A percentile compares a stretch with the other conserved stretches of the same genome.
Conservation (phyloP, 2,113 vertebrate species). For the Microcebus ravelobensis region DNA sequence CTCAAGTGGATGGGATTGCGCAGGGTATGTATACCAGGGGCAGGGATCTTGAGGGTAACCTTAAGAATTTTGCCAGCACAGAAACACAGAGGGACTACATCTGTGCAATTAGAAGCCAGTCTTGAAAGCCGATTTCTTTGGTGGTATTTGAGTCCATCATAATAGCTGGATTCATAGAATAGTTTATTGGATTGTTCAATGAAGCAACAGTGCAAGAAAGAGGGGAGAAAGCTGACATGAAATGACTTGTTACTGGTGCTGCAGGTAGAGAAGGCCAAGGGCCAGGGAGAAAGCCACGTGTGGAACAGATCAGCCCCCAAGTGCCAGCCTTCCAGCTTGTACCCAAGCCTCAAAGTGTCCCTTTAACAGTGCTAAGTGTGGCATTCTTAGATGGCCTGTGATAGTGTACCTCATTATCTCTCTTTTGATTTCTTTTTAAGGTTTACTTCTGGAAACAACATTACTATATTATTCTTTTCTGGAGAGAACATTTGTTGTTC, state of each 20-base stretch:
- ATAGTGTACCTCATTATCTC: not conserved
- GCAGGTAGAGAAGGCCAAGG: not conserved
- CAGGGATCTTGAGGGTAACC: not conserved
- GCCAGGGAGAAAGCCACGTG: not conserved
- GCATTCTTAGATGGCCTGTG: not conserved
- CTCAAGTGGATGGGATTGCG: not conserved
- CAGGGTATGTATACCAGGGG: accelerated
- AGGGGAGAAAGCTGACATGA: not conserved
- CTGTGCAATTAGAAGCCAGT: not conserved
- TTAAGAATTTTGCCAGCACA: not conserved
- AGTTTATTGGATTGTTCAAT: not conserved
- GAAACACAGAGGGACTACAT: not conserved
- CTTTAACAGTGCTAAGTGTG: accelerated
- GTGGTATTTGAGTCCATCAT: not conserved
- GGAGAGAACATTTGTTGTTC: conserved; percentile 10
- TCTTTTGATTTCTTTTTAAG: not conserved
- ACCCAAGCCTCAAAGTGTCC: not conserved
- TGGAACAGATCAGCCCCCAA: not conserved
- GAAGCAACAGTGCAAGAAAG: not conserved
- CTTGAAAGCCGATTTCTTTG: not conserved
- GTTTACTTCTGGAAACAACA: conserved; percentile 27
- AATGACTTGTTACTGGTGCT: not conserved
- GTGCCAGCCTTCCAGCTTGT: not conserved
- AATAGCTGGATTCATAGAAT: not conserved
- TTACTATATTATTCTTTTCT: not conserved